Base-by-base conservation (phyloP, 2,797 vertebrate species). In the Ciconia nigra region DNA sequence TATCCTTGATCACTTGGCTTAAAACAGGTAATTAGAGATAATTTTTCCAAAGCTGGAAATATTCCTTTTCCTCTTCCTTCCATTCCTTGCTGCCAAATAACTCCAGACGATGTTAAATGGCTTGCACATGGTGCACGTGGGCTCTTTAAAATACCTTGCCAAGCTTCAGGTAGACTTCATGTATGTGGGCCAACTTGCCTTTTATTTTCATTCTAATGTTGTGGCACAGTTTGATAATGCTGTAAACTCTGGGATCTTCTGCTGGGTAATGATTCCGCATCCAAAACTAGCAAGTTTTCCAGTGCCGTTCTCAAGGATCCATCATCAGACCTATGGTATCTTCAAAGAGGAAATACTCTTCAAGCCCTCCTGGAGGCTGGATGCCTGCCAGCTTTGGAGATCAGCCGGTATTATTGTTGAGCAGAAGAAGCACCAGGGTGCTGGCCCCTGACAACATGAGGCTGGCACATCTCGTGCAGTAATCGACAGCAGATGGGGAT, bases 401-500 rank as follows among this genome's bases (percentile, higher is more conserved):
- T 18, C 0, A 2, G 66, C 46, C 2, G 4, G 47, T 83, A 7
- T 83, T 84, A 82, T 57, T 87, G 66, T 21, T 54, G 63, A 80
- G 81, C 65, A 66, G 81, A 57, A 82, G 80, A 63, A 92, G 59
- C 90, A 67, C 73, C 46, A 47, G 90, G 90, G 67, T 84, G 63
- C 80, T 87, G 77, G 90, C 42, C 41, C 26, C 77, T 77, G 69
- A 73, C 3, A 8, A 74, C 42, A 55, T 1, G 7, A 66, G 72
- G 46, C 80, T 87, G 87, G 89, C 51, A 24, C 3, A 4, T 67
- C 83, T 39, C 0, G 0, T 3, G 6, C 10, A 9, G 85, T 87
- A 95, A 92, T 87, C 0, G 3, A 22, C 39, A 92, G 82, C 93
- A 95, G 94, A 94, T 89, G 90, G 71, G 62, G 71, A 85, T 4